Conservation (phyloP, 1,140 invertebrate genomes). For the Teleopsis dalmanni region DNA sequence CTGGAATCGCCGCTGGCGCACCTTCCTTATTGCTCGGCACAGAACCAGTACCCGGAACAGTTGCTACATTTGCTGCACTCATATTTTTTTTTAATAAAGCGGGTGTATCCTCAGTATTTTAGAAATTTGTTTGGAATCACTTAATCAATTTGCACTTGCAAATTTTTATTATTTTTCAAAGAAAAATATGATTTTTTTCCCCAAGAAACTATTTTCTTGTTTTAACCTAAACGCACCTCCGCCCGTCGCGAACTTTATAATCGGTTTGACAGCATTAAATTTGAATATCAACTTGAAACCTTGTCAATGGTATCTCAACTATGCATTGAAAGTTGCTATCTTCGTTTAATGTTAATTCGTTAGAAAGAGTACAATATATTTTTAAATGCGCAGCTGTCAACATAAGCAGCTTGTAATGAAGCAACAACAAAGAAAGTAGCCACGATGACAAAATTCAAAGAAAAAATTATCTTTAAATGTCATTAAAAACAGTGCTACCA, state of each 20-base stretch:
- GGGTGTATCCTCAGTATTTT: conserved; percentile 9
- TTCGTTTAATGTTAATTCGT: no score
- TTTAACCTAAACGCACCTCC: conserved; percentile 9
- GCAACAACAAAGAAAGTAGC: no score
- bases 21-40: conserved; percentile 31
- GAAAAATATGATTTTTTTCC: conserved; percentile 5
- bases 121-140: no score
- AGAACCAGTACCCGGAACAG: conserved; percentile 27
- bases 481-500: no score
- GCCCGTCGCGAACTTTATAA: conserved; percentile 13
- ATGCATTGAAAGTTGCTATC: not conserved
- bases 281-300: not conserved
- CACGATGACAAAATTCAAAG: no score
- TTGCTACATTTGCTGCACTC: conserved; percentile 40
- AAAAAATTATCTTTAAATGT: no score
- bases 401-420: no score
- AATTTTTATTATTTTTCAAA: conserved; percentile 3
- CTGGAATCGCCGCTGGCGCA: conserved; percentile 25
- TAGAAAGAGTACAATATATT: not conserved
- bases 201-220: not conserved
- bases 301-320: not conserved
- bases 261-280: conserved; percentile 14
- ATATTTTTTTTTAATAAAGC: conserved; percentile 21
- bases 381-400: no score
- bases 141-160: no score